Percentiles rank a stretch among this genome's conserved stretches.
Evolutionary conservation across 2,113 vertebrate species (phyloP).

Genomic region (Alectura lathami): DNA sequence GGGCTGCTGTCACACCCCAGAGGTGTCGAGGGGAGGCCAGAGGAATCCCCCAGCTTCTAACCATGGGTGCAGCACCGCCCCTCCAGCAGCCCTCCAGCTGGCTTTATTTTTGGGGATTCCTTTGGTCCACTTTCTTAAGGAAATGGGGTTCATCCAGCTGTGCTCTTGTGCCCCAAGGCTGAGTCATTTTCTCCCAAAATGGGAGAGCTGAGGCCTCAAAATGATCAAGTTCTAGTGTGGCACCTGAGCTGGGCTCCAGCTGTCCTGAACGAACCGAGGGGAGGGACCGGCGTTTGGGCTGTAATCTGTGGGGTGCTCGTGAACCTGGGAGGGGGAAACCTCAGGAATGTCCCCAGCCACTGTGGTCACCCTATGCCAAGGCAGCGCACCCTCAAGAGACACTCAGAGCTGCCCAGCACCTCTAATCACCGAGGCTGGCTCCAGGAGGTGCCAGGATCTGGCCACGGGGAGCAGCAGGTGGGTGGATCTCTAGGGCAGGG

Average conservation of each 20-base stretch:
- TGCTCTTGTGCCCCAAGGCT: not conserved
- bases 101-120: fast-evolving
- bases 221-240: not conserved
- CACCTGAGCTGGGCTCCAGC: not conserved
- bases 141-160: not conserved
- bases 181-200: fast-evolving
- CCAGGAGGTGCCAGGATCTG: not conserved
- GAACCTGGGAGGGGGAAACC: fast-evolving
- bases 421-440: not conserved
- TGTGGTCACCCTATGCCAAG: fast-evolving
- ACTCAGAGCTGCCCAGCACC: not conserved
- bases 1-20: fast-evolving
- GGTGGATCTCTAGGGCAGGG: not conserved
- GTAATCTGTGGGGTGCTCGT: fast-evolving
- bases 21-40: fast-evolving
- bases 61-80: not conserved
- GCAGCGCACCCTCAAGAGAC: not conserved
- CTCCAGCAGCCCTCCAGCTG: not conserved
- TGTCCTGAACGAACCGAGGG: no score
- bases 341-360: not conserved
- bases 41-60: not conserved
- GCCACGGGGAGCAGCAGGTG: fast-evolving
- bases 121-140: not conserved
- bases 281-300: not conserved
- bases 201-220: not conserved